phyloP scores from a whole-genome alignment of 2,888 invertebrate species.

The Himalopsyche kuldschensis region DNA sequence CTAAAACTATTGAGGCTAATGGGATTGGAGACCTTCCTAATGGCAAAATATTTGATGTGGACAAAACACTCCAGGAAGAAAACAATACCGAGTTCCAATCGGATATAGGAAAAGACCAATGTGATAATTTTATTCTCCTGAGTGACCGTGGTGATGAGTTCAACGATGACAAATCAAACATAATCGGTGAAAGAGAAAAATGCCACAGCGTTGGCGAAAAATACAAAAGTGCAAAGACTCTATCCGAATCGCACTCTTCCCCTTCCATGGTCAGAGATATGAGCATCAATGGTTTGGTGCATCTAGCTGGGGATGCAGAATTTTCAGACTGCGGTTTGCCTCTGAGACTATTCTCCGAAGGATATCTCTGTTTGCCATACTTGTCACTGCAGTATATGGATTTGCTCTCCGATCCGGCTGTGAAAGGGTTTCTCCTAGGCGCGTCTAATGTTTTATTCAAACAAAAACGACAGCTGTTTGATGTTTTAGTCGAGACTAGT shows the following conservation, averaged over 20 bases:
- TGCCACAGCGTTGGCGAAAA: slow-evolving; percentile 59
- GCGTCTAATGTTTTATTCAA: slow-evolving; percentile 99
- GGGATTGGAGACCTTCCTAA: neutral
- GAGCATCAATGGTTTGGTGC: slow-evolving; percentile 65
- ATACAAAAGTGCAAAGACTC: slow-evolving; percentile 51
- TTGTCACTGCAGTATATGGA: slow-evolving; percentile 94
- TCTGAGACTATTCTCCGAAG: slow-evolving; percentile 83
- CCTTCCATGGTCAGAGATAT: slow-evolving; percentile 70
- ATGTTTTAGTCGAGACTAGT: slow-evolving; percentile 89
- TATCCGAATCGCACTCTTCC: slow-evolving; percentile 54
- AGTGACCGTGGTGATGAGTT: slow-evolving; percentile 45
- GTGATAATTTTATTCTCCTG: slow-evolving; percentile 6
- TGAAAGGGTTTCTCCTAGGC: slow-evolving; percentile 86
- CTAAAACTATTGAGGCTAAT: slow-evolving; percentile 43
- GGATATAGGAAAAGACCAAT: slow-evolving; percentile 6
- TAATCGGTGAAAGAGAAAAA: slow-evolving; percentile 50
- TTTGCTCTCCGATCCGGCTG: slow-evolving; percentile 82
- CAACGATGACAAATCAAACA: slow-evolving; percentile 52
- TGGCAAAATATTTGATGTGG: neutral
- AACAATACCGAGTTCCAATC: slow-evolving; percentile 26
- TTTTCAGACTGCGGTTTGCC: slow-evolving; percentile 85
- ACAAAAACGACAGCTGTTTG: slow-evolving; percentile 89
- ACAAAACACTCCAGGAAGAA: slow-evolving; percentile 42
- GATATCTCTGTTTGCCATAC: slow-evolving; percentile 93
- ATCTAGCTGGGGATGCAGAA: slow-evolving; percentile 68